Evolutionary conservation across 2,113 vertebrate species (phyloP).

Genomic region (Dolichotis patagonum): DNA sequence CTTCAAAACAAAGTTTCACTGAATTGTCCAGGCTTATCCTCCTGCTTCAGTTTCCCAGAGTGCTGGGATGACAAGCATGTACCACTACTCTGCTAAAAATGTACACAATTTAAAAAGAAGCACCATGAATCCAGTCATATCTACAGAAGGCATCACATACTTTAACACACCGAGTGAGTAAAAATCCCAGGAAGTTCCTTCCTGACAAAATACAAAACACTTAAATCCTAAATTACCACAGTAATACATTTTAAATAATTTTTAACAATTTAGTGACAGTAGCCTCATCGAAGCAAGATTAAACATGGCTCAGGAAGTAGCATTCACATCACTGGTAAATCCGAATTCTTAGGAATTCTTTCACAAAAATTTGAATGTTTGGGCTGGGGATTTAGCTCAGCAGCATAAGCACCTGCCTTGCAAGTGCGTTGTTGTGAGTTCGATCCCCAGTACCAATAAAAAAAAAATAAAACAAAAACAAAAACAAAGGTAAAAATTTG

Average conservation of each 20-base stretch:
- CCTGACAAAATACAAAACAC: conserved; percentile 35
- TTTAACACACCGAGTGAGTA: not conserved
- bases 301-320: conserved; percentile 27
- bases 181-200: not conserved
- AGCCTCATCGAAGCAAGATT: conserved; percentile 39
- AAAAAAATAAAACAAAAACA: too few species aligned
- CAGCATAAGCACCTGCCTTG: too few species aligned
- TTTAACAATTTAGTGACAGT: not conserved
- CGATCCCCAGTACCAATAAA: too few species aligned
- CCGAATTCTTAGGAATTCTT: not conserved
- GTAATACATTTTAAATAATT: conserved; percentile 43
- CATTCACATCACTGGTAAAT: not conserved
- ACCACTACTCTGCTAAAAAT: not conserved
- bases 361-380: conserved; percentile 33
- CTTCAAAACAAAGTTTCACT: not conserved
- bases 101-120: not conserved
- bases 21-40: not conserved
- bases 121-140: conserved; percentile 19
- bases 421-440: too few species aligned
- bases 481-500: too few species aligned
- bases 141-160: conserved; percentile 4
- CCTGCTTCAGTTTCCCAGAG: not conserved
- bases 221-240: conserved; percentile 19
- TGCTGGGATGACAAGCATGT: not conserved
- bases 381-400: too few species aligned